Evolutionary conservation across 2,113 vertebrate species (phyloP).

Genomic region (Numida meleagris): DNA sequence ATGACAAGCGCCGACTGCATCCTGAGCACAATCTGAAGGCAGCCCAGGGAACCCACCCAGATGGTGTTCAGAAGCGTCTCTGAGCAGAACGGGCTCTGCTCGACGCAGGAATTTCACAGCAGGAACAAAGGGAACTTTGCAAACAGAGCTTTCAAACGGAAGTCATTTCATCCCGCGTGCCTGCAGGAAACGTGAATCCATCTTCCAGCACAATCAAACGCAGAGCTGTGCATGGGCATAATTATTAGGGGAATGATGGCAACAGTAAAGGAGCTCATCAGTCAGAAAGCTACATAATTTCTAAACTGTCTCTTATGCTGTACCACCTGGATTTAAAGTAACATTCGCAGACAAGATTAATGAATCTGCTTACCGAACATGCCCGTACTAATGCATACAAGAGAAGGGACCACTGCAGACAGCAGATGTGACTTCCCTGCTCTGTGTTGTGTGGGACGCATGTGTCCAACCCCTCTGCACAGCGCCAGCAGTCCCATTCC

Average conservation of each 20-base stretch:
- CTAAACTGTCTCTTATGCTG: conserved; percentile 33
- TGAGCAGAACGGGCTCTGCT: conserved; percentile 24
- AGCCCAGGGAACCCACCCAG: neutral
- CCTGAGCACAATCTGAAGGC: conserved; percentile 24
- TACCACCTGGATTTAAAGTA: conserved; percentile 50
- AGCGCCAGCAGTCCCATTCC: fast-evolving
- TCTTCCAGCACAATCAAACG: conserved; percentile 33
- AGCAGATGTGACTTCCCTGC: neutral
- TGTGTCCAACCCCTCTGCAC: neutral
- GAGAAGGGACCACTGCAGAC: neutral
- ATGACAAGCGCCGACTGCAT: neutral
- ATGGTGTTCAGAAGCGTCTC: neutral
- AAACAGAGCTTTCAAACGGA: conserved; percentile 20
- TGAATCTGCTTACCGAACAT: neutral
- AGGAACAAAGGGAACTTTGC: conserved; percentile 48
- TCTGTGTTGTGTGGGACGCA: fast-evolving
- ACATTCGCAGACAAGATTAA: conserved; percentile 15
- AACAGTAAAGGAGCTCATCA: conserved; percentile 24
- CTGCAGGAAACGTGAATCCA: conserved; percentile 51
- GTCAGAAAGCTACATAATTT: conserved; percentile 37
- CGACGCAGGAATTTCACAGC: neutral
- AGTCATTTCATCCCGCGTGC: conserved; percentile 50
- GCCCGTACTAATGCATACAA: neutral
- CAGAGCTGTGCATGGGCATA: conserved; percentile 52
- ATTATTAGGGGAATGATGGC: conserved; percentile 48